Base-by-base conservation (phyloP, 1,140 invertebrate species). In the Hyles euphorbiae region DNA sequence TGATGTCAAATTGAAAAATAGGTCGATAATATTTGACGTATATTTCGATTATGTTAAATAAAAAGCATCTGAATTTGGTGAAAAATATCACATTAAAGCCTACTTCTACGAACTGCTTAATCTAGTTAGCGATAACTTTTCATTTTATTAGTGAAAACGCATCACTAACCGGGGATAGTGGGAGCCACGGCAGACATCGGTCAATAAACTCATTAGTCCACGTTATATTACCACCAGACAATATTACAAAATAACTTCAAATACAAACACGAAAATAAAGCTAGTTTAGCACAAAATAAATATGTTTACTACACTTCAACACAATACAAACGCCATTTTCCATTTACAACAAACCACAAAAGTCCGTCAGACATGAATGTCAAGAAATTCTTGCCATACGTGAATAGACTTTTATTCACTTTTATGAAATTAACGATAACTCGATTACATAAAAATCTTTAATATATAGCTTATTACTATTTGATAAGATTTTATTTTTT, bases 121-220 rank as follows among this genome's bases (percentile, higher is more conserved):
- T 22, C 22, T 22, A 22, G 22, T 22, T 22, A 22, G 22, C 22
- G 22, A 22, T 22, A 22, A 22, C 4, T 40, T 5, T 40, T 8
- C 8, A 40, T 5, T 40, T 40, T 40, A 40, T 40, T 40, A 3
- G 36, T 40, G 36, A 40, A 58, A 61, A 63, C 53, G 46, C 34
- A 72, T 66, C 55, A 87, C 83, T 56, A 81, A 89, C 87, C 85
- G 84, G 85, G 83, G 76, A 86, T 86, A 82, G 76, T 88, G 78
- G 84, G 85, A 77, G 87, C 84, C 84, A 89, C 80, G 80, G 87
- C 77, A 87, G 87, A 89, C 87, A 89, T 89, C 85, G 77, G 87
- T 85, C 81, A 87, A 76, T 75, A 84, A 82, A 84, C 81, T 83
- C 83, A 87, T 87, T 70, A 81, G 83, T 82, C 68, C 74, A 78